Percentiles rank a stretch among this genome's conserved stretches.
Conservation (phyloP, 2,113 vertebrate species). For the Campylorhamphus procurvoides region DNA sequence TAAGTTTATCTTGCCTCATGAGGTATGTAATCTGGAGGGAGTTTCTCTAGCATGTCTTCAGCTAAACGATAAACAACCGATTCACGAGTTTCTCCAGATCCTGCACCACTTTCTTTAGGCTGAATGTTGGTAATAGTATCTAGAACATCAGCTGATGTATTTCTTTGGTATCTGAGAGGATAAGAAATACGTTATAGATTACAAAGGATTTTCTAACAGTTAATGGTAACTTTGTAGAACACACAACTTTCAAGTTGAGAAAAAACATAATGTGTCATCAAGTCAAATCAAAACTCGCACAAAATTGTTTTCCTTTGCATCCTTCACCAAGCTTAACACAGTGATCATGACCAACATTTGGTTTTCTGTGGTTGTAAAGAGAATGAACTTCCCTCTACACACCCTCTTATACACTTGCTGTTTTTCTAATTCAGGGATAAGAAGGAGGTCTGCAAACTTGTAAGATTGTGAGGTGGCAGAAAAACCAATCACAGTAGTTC, state of each 20-base stretch:
- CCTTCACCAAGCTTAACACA: background rate
- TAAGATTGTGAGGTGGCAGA: background rate
- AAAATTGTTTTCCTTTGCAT: background rate
- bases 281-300: background rate
- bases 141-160: constrained; percentile 74
- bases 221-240: background rate
- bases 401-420: background rate
- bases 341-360: fast-evolving
- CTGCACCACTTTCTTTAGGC: constrained; percentile 77
- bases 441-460: background rate
- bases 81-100: constrained; percentile 80
- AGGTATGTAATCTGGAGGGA: constrained; percentile 75
- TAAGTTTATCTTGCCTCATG: constrained; percentile 72
- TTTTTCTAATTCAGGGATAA: background rate
- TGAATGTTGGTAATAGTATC: constrained; percentile 81
- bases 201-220: background rate
- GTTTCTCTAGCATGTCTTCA: constrained; percentile 81
- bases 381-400: background rate
- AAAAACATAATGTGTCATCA: background rate
- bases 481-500: background rate
- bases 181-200: background rate
- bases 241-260: background rate
- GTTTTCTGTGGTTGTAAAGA: background rate
- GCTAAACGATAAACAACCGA: constrained; percentile 73
- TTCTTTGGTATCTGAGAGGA: constrained; percentile 77